These are phyloP conservation scores for Xestia sexstrigata DNA, from an alignment of 2,888 invertebrate species.

Conservation along the genomic window DNA sequence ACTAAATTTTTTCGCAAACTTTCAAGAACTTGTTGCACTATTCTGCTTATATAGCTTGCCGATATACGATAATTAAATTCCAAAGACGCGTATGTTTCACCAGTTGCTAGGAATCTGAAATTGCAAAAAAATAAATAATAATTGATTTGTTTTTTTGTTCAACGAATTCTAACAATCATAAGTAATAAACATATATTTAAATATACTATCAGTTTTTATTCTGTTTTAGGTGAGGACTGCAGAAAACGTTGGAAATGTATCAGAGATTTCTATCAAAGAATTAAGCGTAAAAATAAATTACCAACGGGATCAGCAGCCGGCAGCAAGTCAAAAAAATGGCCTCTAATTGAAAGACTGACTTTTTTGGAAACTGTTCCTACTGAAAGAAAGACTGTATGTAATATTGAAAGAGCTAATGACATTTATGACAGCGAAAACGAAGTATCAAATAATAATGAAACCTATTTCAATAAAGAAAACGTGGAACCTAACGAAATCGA, in stretches of 20 bases:
- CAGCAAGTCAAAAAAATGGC: slow-evolving; percentile 29
- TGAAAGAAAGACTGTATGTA: slow-evolving; percentile 9
- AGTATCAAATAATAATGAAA: slow-evolving; percentile 6
- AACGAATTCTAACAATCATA: slow-evolving; percentile 7
- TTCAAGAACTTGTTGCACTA: slow-evolving; percentile 6
- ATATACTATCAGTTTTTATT: slow-evolving; percentile 16
- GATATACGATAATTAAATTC: slow-evolving; percentile 22
- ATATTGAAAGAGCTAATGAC: slow-evolving; percentile 25
- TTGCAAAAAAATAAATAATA: slow-evolving; percentile 2
- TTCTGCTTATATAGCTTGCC: slow-evolving; percentile 21
- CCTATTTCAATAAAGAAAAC: slow-evolving; percentile 21
- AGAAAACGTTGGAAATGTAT: slow-evolving; percentile 23
- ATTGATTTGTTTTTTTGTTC: slow-evolving; percentile 3
- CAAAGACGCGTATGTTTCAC: slow-evolving; percentile 23
- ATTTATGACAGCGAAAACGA: slow-evolving; percentile 7
- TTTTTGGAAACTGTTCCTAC: slow-evolving; percentile 42
- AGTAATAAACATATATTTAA: slow-evolving; percentile 7
- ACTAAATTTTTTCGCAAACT: not conserved
- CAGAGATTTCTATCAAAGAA: slow-evolving; percentile 14
- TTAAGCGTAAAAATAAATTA: slow-evolving; percentile 26
- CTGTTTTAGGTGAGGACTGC: slow-evolving; percentile 31
- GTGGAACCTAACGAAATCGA: slow-evolving; percentile 27
- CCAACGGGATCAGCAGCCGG: slow-evolving; percentile 31
- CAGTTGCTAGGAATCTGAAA: slow-evolving; percentile 40
- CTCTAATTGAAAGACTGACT: slow-evolving; percentile 26